Evolutionary conservation across 1,140 invertebrate species (phyloP).

Genomic region (Lamellibrachia luymesi): DNA sequence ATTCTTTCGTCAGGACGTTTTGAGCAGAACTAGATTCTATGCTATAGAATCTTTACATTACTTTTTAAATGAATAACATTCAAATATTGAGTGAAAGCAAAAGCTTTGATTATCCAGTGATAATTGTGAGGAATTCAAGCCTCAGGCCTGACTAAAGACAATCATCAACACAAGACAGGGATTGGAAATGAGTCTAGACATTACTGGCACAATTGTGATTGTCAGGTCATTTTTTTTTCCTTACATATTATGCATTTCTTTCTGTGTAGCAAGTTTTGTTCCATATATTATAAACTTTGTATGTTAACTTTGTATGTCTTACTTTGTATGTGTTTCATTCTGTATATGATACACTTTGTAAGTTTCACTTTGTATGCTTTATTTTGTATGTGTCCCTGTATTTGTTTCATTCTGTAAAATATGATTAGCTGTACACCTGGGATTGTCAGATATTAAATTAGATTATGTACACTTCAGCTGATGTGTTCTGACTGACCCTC

Average conservation of each 20-base stretch:
- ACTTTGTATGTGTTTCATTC: too few species aligned
- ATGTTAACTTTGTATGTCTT: too few species aligned
- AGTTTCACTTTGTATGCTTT: background rate
- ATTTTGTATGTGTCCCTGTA: too few species aligned
- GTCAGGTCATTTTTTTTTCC: too few species aligned
- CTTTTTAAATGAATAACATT: background rate
- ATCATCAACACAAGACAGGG: background rate
- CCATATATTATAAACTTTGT: too few species aligned
- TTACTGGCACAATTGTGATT: background rate
- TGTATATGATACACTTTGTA: too few species aligned
- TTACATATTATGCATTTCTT: too few species aligned
- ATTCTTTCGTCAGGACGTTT: too few species aligned
- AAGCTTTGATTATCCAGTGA: background rate
- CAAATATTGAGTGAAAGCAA: background rate
- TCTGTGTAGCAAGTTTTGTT: too few species aligned
- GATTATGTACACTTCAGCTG: background rate
- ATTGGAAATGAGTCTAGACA: background rate
- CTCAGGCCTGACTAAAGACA: background rate
- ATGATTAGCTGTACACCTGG: background rate
- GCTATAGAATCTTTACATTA: background rate
- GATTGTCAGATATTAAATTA: background rate
- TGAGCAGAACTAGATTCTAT: too few species aligned
- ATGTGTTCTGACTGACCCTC: background rate
- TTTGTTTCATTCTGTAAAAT: background rate
- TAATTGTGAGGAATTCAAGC: background rate